Evolutionary conservation across 2,113 vertebrate genomes (phyloP).

Genomic region (Canis aureus): DNA sequence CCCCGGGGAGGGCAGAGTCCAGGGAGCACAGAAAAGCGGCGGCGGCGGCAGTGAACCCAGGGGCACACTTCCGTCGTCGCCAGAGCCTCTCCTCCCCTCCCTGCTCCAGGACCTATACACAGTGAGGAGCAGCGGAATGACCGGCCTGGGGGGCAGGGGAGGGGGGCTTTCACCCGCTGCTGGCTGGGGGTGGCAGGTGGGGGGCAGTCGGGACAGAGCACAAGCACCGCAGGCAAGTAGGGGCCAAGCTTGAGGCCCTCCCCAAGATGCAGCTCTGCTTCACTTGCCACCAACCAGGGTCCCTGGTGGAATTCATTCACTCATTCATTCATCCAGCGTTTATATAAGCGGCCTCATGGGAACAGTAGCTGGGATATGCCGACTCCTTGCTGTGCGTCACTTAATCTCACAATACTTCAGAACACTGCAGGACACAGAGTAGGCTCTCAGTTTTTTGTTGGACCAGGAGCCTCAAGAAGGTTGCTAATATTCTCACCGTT

Average conservation of each 20-base stretch:
- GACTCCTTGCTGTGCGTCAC: not conserved
- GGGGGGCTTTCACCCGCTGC: not conserved
- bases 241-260: not conserved
- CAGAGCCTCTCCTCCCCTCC: accelerated
- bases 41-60: accelerated
- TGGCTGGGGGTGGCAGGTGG: not conserved
- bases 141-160: not conserved
- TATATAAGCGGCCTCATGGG: not conserved
- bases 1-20: conserved; percentile 49
- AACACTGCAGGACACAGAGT: not conserved
- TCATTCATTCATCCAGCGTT: too few relatives aligned
- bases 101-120: not conserved
- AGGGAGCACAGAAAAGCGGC: not conserved
- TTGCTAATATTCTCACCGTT: not conserved
- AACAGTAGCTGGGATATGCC: not conserved
- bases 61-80: not conserved
- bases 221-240: not conserved
- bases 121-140: accelerated
- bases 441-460: not conserved
- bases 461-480: not conserved
- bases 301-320: not conserved
- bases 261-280: not conserved
- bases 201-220: not conserved
- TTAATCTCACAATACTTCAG: not conserved
- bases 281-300: not conserved